phyloP scores from a whole-genome alignment of 2,888 invertebrate genomes.

The Drosophila demipolita region DNA sequence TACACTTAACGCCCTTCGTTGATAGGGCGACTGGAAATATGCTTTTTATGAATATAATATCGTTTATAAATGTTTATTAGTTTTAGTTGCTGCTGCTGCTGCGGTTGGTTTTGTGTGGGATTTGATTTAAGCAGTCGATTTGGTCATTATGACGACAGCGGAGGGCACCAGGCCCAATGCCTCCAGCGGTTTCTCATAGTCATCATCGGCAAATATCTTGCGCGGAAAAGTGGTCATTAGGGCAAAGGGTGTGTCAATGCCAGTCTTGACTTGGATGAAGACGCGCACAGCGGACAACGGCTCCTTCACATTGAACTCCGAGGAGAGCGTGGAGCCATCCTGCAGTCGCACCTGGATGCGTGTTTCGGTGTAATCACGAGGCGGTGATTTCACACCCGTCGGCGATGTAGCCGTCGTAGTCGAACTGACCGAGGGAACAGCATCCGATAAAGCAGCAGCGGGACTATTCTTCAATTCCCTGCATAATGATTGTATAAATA shows the following conservation, averaged over 20 bases:
- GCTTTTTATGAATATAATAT: conserved; percentile 22
- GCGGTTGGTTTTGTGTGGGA: conserved; percentile 21
- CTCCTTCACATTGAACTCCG: conserved; percentile 89
- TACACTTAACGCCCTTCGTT: conserved; percentile 27
- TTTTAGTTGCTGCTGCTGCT: conserved; percentile 19
- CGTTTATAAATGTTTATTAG: conserved; percentile 36
- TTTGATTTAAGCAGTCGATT: conserved; percentile 53
- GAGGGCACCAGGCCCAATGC: conserved; percentile 93
- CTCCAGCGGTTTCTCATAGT: conserved; percentile 94
- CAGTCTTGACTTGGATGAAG: conserved; percentile 77
- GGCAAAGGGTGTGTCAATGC: conserved; percentile 86
- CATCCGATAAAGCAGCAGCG: conserved; percentile 78
- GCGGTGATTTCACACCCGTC: conserved; percentile 48
- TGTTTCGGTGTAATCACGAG: conserved; percentile 80
- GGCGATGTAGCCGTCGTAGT: conserved; percentile 58
- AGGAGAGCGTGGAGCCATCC: conserved; percentile 89
- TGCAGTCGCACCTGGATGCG: conserved; percentile 95
- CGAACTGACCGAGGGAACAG: conserved; percentile 61
- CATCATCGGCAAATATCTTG: conserved; percentile 93
- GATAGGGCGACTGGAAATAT: conserved; percentile 22
- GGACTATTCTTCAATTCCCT: conserved; percentile 51
- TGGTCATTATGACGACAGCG: conserved; percentile 87
- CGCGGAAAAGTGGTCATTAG: conserved; percentile 95
- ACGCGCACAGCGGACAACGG: conserved; percentile 87
- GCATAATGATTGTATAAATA: not conserved